phyloP scores from a whole-genome alignment of 2,797 vertebrate species.

The Chaunax sp. region DNA sequence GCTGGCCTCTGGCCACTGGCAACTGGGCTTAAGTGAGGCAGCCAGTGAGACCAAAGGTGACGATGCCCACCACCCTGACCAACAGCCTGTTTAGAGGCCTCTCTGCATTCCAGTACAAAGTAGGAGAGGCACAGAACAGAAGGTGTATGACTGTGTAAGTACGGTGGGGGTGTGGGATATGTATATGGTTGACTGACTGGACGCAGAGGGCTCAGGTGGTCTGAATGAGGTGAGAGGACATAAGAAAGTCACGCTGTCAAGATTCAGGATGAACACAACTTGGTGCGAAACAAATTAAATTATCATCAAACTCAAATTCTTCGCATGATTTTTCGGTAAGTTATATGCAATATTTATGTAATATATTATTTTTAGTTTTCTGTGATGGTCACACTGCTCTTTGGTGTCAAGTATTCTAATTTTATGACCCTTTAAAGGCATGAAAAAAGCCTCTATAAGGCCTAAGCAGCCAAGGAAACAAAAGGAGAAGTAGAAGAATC shows the following conservation, averaged over 20 bases:
- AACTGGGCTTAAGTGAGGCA: constrained; percentile 38
- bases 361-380: neutral
- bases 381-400: neutral
- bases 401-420: neutral
- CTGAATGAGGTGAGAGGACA: constrained; percentile 42
- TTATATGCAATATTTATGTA: neutral
- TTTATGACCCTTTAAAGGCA: neutral
- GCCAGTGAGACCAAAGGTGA: constrained; percentile 43
- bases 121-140: constrained; percentile 40
- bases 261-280: constrained; percentile 14
- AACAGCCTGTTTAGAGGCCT: constrained; percentile 28
- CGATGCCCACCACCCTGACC: constrained; percentile 49
- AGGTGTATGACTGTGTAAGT: constrained; percentile 25
- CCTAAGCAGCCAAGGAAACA: neutral
- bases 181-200: constrained; percentile 52
- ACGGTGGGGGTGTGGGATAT: neutral
- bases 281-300: neutral
- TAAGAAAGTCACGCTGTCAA: constrained; percentile 3
- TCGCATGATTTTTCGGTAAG: neutral
- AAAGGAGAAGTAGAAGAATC: neutral
- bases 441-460: neutral
- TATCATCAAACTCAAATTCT: neutral
- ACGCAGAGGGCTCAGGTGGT: constrained; percentile 62
- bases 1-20: constrained; percentile 61
- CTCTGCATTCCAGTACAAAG: constrained; percentile 31